Evolutionary conservation across 2,888 invertebrate genomes (phyloP), one percentile per base, ranked within the genome.

Genomic region (Synanthedon tipuliformis): DNA sequence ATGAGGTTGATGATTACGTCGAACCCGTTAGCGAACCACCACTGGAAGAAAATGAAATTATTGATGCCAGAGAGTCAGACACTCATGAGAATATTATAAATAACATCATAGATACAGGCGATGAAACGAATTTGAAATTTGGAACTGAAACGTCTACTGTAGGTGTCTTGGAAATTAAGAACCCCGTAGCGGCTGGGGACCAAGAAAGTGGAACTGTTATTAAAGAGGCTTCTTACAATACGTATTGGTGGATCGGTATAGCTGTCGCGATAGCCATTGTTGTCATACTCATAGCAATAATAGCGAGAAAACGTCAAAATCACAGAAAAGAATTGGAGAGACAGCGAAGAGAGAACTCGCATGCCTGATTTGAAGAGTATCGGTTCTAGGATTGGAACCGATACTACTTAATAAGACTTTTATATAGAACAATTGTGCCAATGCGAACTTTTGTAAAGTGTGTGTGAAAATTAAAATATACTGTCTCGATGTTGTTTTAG

Each of bases 301-400:
- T 88, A 54, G 88, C 81, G 3, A 77, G 81, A 54, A 88, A 88
- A 65, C 78, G 88, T n/a, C 86, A 87, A 51, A 87, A 71, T 58
- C 88, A 88, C 58, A 82, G 84, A 59, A 88, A 87, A 68, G 78
- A 86, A 56, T 58, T 88, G 45, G 86, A 88, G 54, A 81, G 78
- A 62, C 83, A 88, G 59, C 73, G 88, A 64, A 81, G 81, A 61
- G 78, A 84, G n/a, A 78, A 75, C 56, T 62, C 84, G 56, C 72
- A 71, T 62, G 84, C 87, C 70, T 87, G 87, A 87, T 87, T 79
- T 70, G 87, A 87, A 68, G 87, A 87, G 66, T 87, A 87, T 82
- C 87, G 87, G 83, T 87, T 87, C 79, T 87, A 86, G 72, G 63
- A 67, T 50, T 55, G 59, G 80, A 71, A 62, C 80, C 85, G 86